These are phyloP conservation scores for Genyomyrus donnyi DNA, from an alignment of 2,113 vertebrate genomes.

Conservation along the genomic window DNA sequence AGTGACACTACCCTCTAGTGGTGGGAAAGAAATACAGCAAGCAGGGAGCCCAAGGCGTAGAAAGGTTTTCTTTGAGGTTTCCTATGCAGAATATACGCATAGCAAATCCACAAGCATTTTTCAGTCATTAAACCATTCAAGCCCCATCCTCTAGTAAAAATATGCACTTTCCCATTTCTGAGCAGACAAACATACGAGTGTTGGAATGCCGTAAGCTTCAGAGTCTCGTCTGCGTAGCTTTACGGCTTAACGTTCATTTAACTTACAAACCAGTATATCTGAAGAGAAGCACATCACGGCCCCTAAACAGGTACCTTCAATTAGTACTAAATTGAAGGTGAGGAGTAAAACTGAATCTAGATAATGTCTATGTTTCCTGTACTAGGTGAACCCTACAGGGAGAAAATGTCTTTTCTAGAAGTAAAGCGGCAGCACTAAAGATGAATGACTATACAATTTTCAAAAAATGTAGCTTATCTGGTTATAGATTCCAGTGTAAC, in stretches of 20 bases:
- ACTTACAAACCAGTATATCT: background rate
- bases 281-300: background rate
- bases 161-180: background rate
- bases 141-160: background rate
- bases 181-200: background rate
- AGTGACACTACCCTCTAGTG: slow-evolving; percentile 40
- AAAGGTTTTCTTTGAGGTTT: background rate
- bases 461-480: background rate
- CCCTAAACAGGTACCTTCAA: background rate
- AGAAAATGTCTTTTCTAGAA: background rate
- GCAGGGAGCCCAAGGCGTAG: background rate
- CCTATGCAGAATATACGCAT: background rate
- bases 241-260: background rate
- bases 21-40: slow-evolving; percentile 8
- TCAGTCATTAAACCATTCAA: background rate
- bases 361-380: background rate
- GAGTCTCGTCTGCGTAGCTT: too few species aligned
- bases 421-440: background rate
- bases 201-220: background rate
- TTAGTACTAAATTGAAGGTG: background rate
- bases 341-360: background rate
- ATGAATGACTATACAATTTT: background rate
- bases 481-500: background rate
- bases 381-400: background rate
- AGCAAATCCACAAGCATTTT: background rate